Evolutionary conservation across 1,140 invertebrate species (phyloP).

Genomic region (Limonius californicus): DNA sequence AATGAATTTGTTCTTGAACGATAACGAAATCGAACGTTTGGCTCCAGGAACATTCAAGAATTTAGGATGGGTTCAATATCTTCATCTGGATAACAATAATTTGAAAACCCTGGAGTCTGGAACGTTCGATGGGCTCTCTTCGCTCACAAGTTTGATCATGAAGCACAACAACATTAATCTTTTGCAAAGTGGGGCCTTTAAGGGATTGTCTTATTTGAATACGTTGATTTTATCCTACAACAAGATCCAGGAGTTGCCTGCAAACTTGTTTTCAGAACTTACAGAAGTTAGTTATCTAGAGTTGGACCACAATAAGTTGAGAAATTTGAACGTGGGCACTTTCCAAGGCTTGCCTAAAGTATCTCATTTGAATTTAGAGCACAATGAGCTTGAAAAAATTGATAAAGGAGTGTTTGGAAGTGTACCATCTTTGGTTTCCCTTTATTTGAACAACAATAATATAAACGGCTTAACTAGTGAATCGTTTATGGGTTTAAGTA

Average conservation of each 20-base stretch:
- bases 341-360: not conserved
- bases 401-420: not conserved
- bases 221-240: not conserved
- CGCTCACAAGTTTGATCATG: not conserved
- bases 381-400: not conserved
- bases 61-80: not conserved
- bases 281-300: not conserved
- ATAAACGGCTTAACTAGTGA: not conserved
- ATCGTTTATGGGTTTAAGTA: not conserved
- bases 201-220: not conserved
- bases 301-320: not conserved
- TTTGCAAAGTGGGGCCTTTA: not conserved
- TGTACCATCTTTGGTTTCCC: not conserved
- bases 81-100: not conserved
- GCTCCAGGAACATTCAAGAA: not conserved
- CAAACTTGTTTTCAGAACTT: not conserved
- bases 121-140: not conserved
- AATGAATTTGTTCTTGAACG: not conserved
- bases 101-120: not conserved
- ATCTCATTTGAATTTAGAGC: not conserved
- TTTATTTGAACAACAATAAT: not conserved
- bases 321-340: not conserved
- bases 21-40: not conserved
- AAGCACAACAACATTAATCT: not conserved
- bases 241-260: not conserved